A percentile compares a stretch with the other conserved stretches of the same genome.
Conservation (phyloP, 2,797 vertebrate genomes). For the Anguilla obscura region DNA sequence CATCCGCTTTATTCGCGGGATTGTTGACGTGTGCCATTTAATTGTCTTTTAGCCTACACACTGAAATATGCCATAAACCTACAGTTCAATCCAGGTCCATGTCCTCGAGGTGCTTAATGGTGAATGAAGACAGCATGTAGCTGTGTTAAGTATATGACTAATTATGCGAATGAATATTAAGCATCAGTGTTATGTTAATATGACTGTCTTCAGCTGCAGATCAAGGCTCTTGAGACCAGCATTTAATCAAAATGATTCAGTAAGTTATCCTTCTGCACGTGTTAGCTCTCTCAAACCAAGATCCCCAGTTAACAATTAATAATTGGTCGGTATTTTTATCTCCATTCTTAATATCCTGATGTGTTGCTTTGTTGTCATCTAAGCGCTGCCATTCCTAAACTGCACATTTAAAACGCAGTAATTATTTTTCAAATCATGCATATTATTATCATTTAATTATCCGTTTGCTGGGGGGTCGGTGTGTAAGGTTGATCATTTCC, state of each 20-base stretch:
- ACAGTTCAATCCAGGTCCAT: constrained; percentile 20
- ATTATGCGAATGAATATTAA: constrained; percentile 99
- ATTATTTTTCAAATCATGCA: constrained; percentile 15
- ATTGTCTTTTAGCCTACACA: not conserved
- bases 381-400: constrained; percentile 20
- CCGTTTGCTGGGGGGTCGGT: not conserved
- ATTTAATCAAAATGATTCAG: constrained; percentile 88
- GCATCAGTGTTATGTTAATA: constrained; percentile 98
- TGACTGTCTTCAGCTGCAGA: constrained; percentile 86
- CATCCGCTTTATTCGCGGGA: not conserved
- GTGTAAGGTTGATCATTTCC: not conserved
- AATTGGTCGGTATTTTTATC: not conserved
- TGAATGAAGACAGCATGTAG: constrained; percentile 76
- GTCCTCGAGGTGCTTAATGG: constrained; percentile 68
- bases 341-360: not conserved
- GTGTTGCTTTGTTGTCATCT: constrained; percentile 20
- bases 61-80: not conserved
- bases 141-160: constrained; percentile 97
- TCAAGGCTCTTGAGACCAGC: constrained; percentile 85
- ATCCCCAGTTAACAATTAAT: constrained; percentile 9
- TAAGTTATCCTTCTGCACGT: constrained; percentile 86
- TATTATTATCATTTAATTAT: constrained; percentile 26
- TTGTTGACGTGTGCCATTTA: not conserved
- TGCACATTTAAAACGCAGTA: not conserved
- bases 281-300: constrained; percentile 73